Evolutionary conservation across 2,797 vertebrate genomes (phyloP), one percentile per base, ranked within the genome.

Genomic region (Discoglossus pictus): DNA sequence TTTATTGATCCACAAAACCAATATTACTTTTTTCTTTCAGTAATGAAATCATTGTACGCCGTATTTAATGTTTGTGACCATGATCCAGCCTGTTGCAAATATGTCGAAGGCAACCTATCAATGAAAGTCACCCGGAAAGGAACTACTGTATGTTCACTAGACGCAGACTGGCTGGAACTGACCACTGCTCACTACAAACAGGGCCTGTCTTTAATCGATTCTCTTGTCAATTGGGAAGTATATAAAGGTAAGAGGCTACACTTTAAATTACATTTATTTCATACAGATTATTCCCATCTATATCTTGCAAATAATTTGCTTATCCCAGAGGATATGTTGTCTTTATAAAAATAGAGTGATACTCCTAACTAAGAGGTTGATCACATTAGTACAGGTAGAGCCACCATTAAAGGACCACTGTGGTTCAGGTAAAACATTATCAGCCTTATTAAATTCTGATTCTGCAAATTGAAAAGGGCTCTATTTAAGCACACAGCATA

Each of bases 151-250:
- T 95, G 90, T n/a, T 84, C 89, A 1, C 81, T 99, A 71, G 97
- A 98, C 69, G 96, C 97, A 2, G 96, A 99, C 72, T 99, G 97
- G 97, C 86, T 99, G 66, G 95, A 98, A 79, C 80, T 98, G 82
- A 98, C 95, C 0, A 91, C 95, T 0, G 89, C 91, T 68, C 96
- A 98, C 81, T 97, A 97, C 60, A 92, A 94, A 60, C 95, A 92
- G 82, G 96, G 97, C 76, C 92, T 96, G 83, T 93, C 95, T 7
- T 81, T 98, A 81, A 88, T 94, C 27, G 97, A 98, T 83, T 95
- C 95, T 47, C 94, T 98, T 60, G 90, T 99, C 17, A 92, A 91
- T 84, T 99, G 97, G 97, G 96, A 98, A 78, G 81, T 89, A 2
- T 86, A 90, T 2, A 95, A 89, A 93, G 94, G 96, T 98, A 77